Evolutionary conservation across 2,113 vertebrate species (phyloP).

Genomic region (Pseudorasbora parva): DNA sequence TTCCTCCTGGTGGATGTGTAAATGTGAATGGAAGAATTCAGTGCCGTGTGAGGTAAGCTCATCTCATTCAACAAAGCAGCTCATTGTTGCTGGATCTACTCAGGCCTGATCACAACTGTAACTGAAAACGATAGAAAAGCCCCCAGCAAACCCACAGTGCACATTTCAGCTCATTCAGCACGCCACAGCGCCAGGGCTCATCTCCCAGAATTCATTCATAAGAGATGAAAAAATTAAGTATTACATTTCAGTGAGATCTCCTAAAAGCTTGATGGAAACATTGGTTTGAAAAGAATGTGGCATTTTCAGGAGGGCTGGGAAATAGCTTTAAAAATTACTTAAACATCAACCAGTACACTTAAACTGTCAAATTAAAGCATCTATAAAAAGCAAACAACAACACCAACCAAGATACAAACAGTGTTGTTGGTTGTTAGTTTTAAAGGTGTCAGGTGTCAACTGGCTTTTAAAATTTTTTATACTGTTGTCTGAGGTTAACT

Average conservation of each 20-base stretch:
- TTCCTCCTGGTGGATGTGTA: neutral
- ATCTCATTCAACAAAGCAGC: constrained; percentile 52
- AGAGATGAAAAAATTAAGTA: neutral
- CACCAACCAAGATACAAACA: no score
- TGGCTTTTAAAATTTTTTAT: no score
- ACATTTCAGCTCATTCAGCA: constrained; percentile 40
- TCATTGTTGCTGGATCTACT: constrained; percentile 49
- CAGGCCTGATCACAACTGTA: constrained; percentile 37
- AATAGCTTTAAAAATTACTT: neutral
- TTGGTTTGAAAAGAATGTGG: neutral
- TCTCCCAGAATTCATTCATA: constrained; percentile 22
- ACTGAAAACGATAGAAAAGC: constrained; percentile 53
- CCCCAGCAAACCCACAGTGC: constrained; percentile 25
- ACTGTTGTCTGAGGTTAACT: no score
- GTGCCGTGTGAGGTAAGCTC: constrained; percentile 28
- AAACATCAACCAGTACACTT: no score
- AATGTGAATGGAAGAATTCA: neutral
- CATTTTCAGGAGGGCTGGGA: neutral
- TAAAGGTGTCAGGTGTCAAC: no score
- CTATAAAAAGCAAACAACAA: no score
- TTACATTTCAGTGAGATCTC: neutral
- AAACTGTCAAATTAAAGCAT: no score
- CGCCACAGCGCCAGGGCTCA: constrained; percentile 1
- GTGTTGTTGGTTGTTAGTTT: no score
- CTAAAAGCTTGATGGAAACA: constrained; percentile 4